Base-by-base conservation (phyloP, 2,113 vertebrate genomes). In the Bos indicus region DNA sequence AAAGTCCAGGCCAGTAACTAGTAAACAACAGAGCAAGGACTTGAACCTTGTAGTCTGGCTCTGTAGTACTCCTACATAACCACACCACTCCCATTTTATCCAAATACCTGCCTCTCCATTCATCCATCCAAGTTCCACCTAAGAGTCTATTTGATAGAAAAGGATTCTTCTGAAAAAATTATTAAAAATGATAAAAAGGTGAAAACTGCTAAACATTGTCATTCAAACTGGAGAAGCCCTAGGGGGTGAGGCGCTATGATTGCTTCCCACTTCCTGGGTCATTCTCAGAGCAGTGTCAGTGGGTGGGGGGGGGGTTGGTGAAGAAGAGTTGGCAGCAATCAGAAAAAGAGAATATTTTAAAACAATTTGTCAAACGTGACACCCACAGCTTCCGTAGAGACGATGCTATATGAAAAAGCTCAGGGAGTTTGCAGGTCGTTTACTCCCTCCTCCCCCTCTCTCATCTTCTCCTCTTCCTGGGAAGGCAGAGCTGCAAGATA, bases 261-360 rank as follows among this genome's bases (percentile, higher is more conserved):
- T 78, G 62, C 57, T 80, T 91, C 81, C 90, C 15, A 36, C 51
- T 57, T 91, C 78, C 67, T 67, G 88, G 96, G 90, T 95, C 80
- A 88, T 86, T 86, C 91, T 95, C 26, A 92, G 91, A 92, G 88
- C 46, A 87, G 52, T n/a, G 48, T 86, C 95, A 90, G 80, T 67
- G 71, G 25, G 71, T 48, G 36, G 54, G 33, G 82, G 67, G 60
- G 26, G 59, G 59, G 59, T 60, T 62, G 28, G 28, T 77, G 90
- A 94, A 43, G 62, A 90, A 57, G 90, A 54, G 26, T 81, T 80
- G 93, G 74, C 51, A 96, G 93, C 85, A 90, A 64, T 90, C 93
- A 82, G 80, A 83, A 83, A 64, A 85, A 67, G 71, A 83, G 81
- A 94, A 40, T 97, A 88, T 96, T 97, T 95, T 94, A 67, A 94